A percentile compares a stretch with the other conserved stretches of the same genome.
Evolutionary conservation across 1,140 invertebrate species (phyloP).

Genomic region (Aphaenogaster ashmeadi): DNA sequence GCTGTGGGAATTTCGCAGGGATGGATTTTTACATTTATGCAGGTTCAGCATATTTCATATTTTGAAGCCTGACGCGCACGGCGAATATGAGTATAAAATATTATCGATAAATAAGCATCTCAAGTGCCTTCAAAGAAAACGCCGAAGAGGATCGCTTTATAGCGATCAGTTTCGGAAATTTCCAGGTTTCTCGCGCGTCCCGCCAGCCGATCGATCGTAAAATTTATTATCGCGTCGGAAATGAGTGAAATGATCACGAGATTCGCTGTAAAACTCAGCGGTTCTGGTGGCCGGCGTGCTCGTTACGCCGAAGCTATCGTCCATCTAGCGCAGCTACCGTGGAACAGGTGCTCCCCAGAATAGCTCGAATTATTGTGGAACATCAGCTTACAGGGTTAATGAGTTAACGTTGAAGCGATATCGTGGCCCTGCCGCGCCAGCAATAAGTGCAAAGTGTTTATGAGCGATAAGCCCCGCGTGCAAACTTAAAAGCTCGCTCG

Average conservation of each 20-base stretch:
- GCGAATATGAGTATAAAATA: not conserved
- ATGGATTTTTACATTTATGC: not conserved
- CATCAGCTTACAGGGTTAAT: conserved; percentile 44
- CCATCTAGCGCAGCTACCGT: conserved; percentile 34
- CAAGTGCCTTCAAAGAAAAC: not conserved
- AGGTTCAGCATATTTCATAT: not conserved
- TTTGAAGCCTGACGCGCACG: not conserved
- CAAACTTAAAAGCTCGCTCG: conserved; percentile 43
- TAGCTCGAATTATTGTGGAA: conserved; percentile 67
- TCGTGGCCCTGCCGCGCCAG: conserved; percentile 34
- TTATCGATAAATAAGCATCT: not conserved
- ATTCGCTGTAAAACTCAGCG: conserved; percentile 21
- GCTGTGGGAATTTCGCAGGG: conserved; percentile 7
- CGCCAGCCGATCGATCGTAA: not conserved
- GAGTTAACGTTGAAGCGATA: conserved; percentile 57
- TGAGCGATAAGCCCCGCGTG: conserved; percentile 59
- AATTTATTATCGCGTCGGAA: conserved; percentile 34
- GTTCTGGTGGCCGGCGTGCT: conserved; percentile 22
- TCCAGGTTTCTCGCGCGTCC: not conserved
- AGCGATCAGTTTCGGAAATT: not conserved
- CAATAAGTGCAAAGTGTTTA: conserved; percentile 68
- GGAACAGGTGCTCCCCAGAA: conserved; percentile 70
- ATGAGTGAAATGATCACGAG: conserved; percentile 35
- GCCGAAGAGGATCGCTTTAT: not conserved
- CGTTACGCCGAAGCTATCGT: conserved; percentile 45